Conservation (phyloP, 2,797 vertebrate genomes). For the Ispidina picta region DNA sequence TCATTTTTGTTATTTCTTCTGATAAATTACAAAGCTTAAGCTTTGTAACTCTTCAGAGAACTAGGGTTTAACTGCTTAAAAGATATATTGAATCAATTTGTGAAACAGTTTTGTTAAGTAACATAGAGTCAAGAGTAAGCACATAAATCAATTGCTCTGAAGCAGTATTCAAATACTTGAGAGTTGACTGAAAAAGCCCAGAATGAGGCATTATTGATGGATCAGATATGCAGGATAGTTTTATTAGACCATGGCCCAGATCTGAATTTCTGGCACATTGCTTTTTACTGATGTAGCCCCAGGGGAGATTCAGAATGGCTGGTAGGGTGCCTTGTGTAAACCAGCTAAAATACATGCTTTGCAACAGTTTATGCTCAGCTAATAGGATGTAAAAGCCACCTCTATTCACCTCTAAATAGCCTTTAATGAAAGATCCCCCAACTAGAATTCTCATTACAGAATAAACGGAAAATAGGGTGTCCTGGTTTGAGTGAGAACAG, state of each 20-base stretch:
- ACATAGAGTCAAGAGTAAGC: not conserved
- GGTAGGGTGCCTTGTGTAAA: not conserved
- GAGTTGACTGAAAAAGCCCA: not conserved
- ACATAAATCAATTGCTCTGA: not conserved
- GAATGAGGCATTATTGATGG: not conserved
- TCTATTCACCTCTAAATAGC: not conserved
- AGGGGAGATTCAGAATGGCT: not conserved
- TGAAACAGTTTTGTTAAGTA: slow-evolving; percentile 21
- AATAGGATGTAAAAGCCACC: not conserved
- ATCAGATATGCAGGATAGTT: not conserved
- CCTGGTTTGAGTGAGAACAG: too few species aligned
- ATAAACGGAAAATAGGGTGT: not conserved
- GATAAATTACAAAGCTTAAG: slow-evolving; percentile 12
- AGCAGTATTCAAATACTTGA: not conserved
- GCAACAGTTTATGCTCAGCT: not conserved
- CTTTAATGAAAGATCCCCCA: not conserved
- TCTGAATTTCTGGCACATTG: not conserved
- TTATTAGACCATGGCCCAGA: not conserved
- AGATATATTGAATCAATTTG: slow-evolving; percentile 32
- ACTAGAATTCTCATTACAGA: not conserved
- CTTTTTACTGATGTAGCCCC: not conserved
- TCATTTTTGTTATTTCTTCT: not conserved
- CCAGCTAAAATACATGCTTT: not conserved
- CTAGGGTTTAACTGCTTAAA: not conserved
- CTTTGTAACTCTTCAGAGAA: slow-evolving; percentile 15